These are phyloP conservation scores for Chrysochloris asiatica DNA, from an alignment of 2,113 vertebrate species.

Conservation along the genomic window DNA sequence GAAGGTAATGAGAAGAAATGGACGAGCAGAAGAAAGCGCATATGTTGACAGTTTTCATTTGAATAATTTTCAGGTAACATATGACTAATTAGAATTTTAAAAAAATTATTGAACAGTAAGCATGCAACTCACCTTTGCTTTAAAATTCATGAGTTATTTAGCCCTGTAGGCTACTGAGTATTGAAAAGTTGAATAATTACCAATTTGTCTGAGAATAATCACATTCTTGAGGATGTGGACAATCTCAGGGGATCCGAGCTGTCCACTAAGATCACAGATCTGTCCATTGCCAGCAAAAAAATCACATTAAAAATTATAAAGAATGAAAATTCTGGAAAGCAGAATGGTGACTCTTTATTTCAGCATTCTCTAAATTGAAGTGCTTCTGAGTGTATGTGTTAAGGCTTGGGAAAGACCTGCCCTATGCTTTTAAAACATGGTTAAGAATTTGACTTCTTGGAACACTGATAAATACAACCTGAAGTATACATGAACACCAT, in stretches of 20 bases:
- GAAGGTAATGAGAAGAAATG: not conserved
- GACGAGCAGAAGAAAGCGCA: not conserved
- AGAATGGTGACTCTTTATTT: not conserved
- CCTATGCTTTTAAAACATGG: not conserved
- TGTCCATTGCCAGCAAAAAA: conserved; percentile 6
- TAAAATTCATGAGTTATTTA: conserved; percentile 36
- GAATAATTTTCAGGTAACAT: not conserved
- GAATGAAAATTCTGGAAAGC: conserved; percentile 27
- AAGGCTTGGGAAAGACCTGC: conserved; percentile 16
- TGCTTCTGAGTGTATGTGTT: conserved; percentile 4
- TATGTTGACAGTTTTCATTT: not conserved
- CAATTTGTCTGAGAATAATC: not conserved
- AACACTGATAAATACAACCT: conserved; percentile 22
- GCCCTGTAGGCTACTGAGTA: not conserved
- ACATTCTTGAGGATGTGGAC: not conserved
- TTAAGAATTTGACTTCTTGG: conserved; percentile 28
- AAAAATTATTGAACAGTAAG: not conserved
- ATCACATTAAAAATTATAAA: conserved; percentile 41
- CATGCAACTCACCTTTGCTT: not conserved
- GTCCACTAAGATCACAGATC: not conserved
- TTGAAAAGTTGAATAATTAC: not conserved
- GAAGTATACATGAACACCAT: not conserved
- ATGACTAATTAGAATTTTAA: not conserved
- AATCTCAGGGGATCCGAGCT: not conserved
- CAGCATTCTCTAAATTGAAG: conserved; percentile 5